phyloP scores from a whole-genome alignment of 2,797 vertebrate genomes.

The Mormyrops boulengeri region DNA sequence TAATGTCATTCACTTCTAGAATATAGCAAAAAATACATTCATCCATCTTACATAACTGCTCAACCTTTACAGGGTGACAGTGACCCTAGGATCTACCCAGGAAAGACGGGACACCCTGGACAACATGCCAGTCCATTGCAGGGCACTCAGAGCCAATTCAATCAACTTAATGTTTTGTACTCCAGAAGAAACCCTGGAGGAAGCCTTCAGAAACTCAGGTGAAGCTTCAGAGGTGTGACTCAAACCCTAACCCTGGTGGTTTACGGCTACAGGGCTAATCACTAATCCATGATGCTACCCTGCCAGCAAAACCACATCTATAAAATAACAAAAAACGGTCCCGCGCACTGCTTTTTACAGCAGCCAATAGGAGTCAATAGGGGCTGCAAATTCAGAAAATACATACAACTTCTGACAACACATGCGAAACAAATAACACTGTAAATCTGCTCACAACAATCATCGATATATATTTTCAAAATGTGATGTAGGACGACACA shows the following conservation, averaged over 20 bases:
- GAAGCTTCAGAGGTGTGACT: neutral
- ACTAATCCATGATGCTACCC: neutral
- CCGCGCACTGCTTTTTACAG: neutral
- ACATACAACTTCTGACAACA: neutral
- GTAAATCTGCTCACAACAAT: neutral
- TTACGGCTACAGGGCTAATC: neutral
- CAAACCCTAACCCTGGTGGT: neutral
- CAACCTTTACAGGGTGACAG: neutral
- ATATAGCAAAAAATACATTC: neutral
- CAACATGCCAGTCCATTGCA: neutral
- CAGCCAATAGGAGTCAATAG: neutral
- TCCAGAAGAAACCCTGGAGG: neutral
- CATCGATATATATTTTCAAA: neutral
- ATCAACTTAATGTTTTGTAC: neutral
- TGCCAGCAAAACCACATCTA: neutral
- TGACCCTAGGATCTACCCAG: neutral
- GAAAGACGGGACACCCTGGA: neutral
- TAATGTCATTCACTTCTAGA: neutral
- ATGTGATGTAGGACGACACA: neutral
- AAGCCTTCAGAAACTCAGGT: neutral
- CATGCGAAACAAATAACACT: neutral
- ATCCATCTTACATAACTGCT: neutral
- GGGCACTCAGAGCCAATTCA: neutral
- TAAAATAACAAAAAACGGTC: neutral
- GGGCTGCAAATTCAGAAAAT: neutral